Evolutionary conservation across 2,888 invertebrate genomes (phyloP).

Genomic region (Sycophila texana): DNA sequence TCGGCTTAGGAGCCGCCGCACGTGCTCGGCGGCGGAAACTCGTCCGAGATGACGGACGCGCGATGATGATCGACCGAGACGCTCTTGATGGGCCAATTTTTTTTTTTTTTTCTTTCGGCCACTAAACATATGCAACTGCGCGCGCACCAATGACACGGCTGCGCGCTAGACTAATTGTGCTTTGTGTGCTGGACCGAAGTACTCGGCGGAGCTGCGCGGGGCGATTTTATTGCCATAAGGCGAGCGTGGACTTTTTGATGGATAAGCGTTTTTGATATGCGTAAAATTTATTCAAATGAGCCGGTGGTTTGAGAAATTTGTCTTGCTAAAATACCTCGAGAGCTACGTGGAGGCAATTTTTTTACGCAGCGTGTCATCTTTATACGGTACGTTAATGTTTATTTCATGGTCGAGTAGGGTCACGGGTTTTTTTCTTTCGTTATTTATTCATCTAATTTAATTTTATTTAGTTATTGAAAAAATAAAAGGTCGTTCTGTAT

Average conservation of each 20-base stretch:
- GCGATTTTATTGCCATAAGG: conserved; percentile 33
- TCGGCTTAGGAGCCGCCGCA: conserved; percentile 36
- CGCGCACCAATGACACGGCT: conserved; percentile 44
- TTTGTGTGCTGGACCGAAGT: conserved; percentile 34
- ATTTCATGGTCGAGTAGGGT: too few relatives aligned
- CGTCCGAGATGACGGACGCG: conserved; percentile 49
- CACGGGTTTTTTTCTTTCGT: too few relatives aligned
- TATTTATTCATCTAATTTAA: too few relatives aligned
- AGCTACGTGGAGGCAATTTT: too few relatives aligned
- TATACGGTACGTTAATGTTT: too few relatives aligned
- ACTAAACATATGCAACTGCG: conserved; percentile 31
- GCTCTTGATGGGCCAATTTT: conserved; percentile 6
- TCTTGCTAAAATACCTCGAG: background rate
- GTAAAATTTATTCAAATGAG: conserved; percentile 25
- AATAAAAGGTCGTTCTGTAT: too few relatives aligned
- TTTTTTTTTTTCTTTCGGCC: conserved; percentile 19
- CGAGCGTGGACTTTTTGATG: conserved; percentile 33
- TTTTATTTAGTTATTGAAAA: too few relatives aligned
- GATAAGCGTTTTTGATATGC: conserved; percentile 14
- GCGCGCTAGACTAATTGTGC: conserved; percentile 48
- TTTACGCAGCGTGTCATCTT: too few relatives aligned
- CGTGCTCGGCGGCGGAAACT: conserved; percentile 30
- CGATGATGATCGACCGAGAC: conserved; percentile 51
- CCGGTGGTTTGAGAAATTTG: background rate
- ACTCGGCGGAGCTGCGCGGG: background rate